A percentile compares a stretch with the other conserved stretches of the same genome.
These are phyloP conservation scores for Alexandromys fortis DNA, from an alignment of 2,113 vertebrate species.

Conservation along the genomic window DNA sequence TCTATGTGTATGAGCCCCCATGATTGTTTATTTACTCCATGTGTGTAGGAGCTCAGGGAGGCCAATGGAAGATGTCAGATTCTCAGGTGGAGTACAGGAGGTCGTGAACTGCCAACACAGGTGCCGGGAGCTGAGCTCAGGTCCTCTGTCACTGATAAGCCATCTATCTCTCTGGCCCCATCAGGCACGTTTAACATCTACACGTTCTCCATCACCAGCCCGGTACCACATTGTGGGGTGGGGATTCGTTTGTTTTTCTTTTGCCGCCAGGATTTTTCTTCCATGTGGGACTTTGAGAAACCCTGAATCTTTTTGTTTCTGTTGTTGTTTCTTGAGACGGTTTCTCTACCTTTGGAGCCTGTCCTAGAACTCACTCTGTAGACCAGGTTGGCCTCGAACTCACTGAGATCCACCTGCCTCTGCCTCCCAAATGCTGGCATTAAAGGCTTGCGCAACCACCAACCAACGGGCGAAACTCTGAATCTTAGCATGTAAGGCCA, in stretches of 20 bases:
- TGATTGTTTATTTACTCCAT: not conserved
- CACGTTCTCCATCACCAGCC: not conserved
- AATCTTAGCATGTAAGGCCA: not conserved
- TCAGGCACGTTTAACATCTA: not conserved
- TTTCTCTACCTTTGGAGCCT: no score
- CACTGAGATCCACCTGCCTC: no score
- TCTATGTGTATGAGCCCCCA: not conserved
- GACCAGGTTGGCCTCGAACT: no score
- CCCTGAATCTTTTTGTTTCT: not conserved
- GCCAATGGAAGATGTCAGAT: not conserved
- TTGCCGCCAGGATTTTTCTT: not conserved
- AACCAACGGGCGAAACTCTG: no score
- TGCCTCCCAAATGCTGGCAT: no score
- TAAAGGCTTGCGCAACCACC: no score
- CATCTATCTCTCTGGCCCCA: not conserved
- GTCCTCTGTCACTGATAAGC: not conserved
- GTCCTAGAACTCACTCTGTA: no score
- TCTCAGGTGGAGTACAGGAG: not conserved
- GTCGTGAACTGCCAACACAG: not conserved
- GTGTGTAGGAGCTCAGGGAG: not conserved
- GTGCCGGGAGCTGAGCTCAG: not conserved
- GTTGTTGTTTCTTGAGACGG: no score
- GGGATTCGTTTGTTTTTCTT: not conserved
- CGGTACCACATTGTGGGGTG: not conserved
- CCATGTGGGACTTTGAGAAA: constrained; percentile 34